Evolutionary conservation across 2,113 vertebrate genomes (phyloP).

Genomic region (Sigmodon hispidus): DNA sequence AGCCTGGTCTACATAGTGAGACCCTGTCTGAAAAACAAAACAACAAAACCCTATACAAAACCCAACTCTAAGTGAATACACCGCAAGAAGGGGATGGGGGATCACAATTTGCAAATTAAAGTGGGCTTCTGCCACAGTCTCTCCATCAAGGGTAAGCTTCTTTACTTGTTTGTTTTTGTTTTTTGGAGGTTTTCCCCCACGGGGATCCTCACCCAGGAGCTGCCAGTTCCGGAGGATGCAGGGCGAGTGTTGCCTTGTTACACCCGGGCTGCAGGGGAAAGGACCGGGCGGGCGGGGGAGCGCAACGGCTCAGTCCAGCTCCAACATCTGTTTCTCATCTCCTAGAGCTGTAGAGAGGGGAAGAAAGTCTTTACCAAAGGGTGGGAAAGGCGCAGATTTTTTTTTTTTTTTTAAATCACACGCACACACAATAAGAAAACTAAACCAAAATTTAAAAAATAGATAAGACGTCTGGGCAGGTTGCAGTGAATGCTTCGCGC

Average conservation of each 20-base stretch:
- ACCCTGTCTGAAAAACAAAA: neutral
- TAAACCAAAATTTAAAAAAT: constrained; percentile 43
- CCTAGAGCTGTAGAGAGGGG: constrained; percentile 61
- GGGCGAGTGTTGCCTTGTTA: constrained; percentile 45
- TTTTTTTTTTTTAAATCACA: constrained; percentile 36
- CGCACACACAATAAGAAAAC: constrained; percentile 69
- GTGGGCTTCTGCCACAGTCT: constrained; percentile 21
- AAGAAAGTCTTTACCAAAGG: constrained; percentile 77
- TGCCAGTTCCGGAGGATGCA: constrained; percentile 60
- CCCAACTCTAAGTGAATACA: constrained; percentile 57
- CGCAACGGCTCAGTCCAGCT: constrained; percentile 52
- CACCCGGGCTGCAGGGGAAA: constrained; percentile 13
- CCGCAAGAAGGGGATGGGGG: neutral
- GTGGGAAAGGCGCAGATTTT: constrained; percentile 72
- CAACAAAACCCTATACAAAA: constrained; percentile 45
- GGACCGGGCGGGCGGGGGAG: constrained; percentile 5
- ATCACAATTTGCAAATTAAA: constrained; percentile 54
- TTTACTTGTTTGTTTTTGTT: neutral
- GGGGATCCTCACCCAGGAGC: constrained; percentile 54
- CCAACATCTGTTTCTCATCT: constrained; percentile 81
- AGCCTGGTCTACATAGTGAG: neutral
- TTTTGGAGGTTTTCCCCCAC: constrained; percentile 44
- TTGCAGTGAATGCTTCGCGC: constrained; percentile 21
- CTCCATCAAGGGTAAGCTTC: constrained; percentile 44
- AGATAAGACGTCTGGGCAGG: constrained; percentile 49